Base-by-base conservation (phyloP, 2,888 invertebrate genomes). In the Synergus gifuensis region DNA sequence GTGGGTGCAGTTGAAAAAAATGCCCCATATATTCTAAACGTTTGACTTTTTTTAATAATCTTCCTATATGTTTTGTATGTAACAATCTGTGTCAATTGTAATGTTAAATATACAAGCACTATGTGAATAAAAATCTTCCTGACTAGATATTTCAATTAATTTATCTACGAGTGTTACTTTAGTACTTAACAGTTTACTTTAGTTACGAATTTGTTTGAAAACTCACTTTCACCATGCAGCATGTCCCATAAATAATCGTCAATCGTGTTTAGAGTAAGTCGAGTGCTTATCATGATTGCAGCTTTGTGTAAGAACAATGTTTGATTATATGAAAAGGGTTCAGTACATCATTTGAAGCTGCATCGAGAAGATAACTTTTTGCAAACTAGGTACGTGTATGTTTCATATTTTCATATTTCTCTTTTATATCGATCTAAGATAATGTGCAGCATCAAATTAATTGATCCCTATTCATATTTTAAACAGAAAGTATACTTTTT, bases 301-400 rank as follows among this genome's bases (percentile, higher is more conserved):
- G 42, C n/a, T 73, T 77, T 77, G 79, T 78, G 78, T 81, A 66
- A 22, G n/a, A 78, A 64, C 73, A 63, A 81, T 44, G 78, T 76
- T 42, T 76, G 64, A 81, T 83, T 86, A 88, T 91, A 91, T 92
- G 91, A 92, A 91, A 91, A 91, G 92, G 92, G 91, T 90, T 91
- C 90, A 90, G 89, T 91, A 90, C 91, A 88, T 83, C 91, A 90
- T 91, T 92, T 92, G 91, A 92, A 89, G 92, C 91, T 92, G 92
- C 92, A 89, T 87, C 90, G 86, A 90, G 91, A 90, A 91, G 89
- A 89, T 88, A 87, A 89, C 88, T 90, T 91, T 88, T 89, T 85
- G 85, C 88, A 81, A 89, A 89, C 87, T 92, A 92, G 91, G 91
- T 92, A 92, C 90, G 91, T 92, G 89, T 88, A 89, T 79, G 89